These are phyloP conservation scores for Parnassius smintheus DNA, from an alignment of 2,888 invertebrate species.

Conservation along the genomic window DNA sequence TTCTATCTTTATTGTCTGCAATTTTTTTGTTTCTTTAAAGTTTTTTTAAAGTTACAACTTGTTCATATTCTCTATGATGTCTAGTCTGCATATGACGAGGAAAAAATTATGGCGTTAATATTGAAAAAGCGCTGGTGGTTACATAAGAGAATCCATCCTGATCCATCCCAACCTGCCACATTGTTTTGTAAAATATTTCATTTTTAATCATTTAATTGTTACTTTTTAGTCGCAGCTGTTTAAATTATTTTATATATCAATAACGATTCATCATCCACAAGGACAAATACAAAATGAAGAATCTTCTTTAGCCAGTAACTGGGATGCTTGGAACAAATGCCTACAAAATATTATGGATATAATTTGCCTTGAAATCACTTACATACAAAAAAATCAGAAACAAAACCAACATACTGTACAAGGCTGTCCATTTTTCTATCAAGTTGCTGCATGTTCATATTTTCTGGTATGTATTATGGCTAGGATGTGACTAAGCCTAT, in stretches of 20 bases:
- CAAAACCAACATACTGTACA: slow-evolving; percentile 43
- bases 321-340: slow-evolving; percentile 63
- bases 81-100: too few relatives aligned
- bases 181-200: too few relatives aligned
- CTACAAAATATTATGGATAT: slow-evolving; percentile 62
- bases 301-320: slow-evolving; percentile 58
- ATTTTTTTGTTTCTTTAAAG: too few relatives aligned
- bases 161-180: too few relatives aligned
- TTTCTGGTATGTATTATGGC: slow-evolving; percentile 53
- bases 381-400: slow-evolving; percentile 54
- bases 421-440: slow-evolving; percentile 47
- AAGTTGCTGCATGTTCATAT: slow-evolving; percentile 59
- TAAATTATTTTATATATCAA: slow-evolving; percentile 52
- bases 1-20: too few relatives aligned
- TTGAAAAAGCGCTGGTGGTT: too few relatives aligned
- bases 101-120: too few relatives aligned
- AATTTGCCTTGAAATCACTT: slow-evolving; percentile 55
- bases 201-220: not conserved
- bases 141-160: too few relatives aligned
- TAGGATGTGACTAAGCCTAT: too few relatives aligned
- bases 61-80: too few relatives aligned
- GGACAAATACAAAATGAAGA: slow-evolving; percentile 49
- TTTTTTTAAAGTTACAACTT: too few relatives aligned
- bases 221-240: slow-evolving; percentile 59
- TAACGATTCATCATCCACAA: slow-evolving; percentile 64